Base-by-base conservation (phyloP, 2,888 invertebrate genomes). In the Athetis lepigone region DNA sequence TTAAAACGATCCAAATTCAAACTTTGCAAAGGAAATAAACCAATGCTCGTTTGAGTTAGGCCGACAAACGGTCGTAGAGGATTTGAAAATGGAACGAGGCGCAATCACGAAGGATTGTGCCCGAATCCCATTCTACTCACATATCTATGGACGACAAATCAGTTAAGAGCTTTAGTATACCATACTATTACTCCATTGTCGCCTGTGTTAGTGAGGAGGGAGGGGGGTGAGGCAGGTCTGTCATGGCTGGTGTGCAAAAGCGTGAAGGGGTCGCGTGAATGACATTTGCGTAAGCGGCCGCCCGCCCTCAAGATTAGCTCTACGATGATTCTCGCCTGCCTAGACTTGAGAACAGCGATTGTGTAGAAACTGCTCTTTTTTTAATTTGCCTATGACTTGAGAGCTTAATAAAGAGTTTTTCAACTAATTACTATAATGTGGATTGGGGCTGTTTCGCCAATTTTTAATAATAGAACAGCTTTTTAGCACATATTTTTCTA, bases 241-340 rank as follows among this genome's bases (percentile, higher is more conserved):
- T 46, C 36, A 60, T 46, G 49, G 54, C 60, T 86, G 87, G 88
- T 73, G 79, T 73, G 70, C 69, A 62, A 64, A 82, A 78, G 83
- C 86, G 85, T 85, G 85, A 88, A 89, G 88, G 90, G 91, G 87
- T 88, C 84, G 86, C 86, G 89, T 87, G 89, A 91, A 90, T 90
- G 89, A 89, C 92, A 90, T 92, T 92, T 91, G 88, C 89, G 88
- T 91, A 90, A 91, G 89, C 88, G 86, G 81, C 86, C 84, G 83
- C 83, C 88, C 86, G 84, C 91, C 90, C 88, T 87, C 78, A 88
- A 90, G 92, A 92, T 92, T 91, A 92, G 89, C 87, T 84, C 75
- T 75, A 73, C 82, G 84, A 85, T 85, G 81, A 85, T 87, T 82
- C 68, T 77, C 80, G 80, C 75, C 75, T 77, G 82, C 76, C 83